Evolutionary conservation across 2,888 invertebrate genomes (phyloP).

Genomic region (Polia nebulosa): DNA sequence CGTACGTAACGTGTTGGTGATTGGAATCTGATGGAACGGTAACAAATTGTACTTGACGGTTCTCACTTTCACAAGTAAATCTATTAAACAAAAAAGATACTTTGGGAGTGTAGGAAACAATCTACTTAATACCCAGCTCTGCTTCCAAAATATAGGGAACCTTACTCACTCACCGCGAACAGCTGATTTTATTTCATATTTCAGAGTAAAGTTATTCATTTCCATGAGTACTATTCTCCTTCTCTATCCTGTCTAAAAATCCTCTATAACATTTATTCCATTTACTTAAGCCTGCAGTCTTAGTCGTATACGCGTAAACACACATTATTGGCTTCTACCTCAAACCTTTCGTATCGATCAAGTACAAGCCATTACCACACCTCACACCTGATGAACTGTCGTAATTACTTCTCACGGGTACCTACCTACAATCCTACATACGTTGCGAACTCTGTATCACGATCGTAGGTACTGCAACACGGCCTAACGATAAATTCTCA

Average conservation of each 20-base stretch:
- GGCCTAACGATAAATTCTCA: slow-evolving; percentile 41
- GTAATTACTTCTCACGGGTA: slow-evolving; percentile 55
- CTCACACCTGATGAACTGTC: slow-evolving; percentile 41
- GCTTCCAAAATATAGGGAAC: too few relatives aligned
- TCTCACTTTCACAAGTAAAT: too few relatives aligned
- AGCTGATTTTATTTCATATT: too few relatives aligned
- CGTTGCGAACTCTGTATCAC: slow-evolving; percentile 25
- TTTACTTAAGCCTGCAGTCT: too few relatives aligned
- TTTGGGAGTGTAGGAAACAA: too few relatives aligned
- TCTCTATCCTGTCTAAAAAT: too few relatives aligned
- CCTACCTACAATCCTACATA: neutral
- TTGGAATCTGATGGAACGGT: neutral
- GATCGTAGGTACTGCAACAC: slow-evolving; percentile 36
- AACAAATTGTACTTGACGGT: neutral
- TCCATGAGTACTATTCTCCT: too few relatives aligned
- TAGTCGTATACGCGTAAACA: neutral
- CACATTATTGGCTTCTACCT: slow-evolving; percentile 4
- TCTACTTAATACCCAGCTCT: too few relatives aligned
- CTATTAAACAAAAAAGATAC: too few relatives aligned
- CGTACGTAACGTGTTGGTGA: neutral
- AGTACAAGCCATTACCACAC: slow-evolving; percentile 34
- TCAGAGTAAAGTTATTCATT: too few relatives aligned
- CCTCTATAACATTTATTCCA: too few relatives aligned
- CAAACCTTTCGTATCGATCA: slow-evolving; percentile 29
- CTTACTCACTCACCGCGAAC: too few relatives aligned